Evolutionary conservation across 2,113 vertebrate species (phyloP).

Genomic region (Larimichthys crocea): DNA sequence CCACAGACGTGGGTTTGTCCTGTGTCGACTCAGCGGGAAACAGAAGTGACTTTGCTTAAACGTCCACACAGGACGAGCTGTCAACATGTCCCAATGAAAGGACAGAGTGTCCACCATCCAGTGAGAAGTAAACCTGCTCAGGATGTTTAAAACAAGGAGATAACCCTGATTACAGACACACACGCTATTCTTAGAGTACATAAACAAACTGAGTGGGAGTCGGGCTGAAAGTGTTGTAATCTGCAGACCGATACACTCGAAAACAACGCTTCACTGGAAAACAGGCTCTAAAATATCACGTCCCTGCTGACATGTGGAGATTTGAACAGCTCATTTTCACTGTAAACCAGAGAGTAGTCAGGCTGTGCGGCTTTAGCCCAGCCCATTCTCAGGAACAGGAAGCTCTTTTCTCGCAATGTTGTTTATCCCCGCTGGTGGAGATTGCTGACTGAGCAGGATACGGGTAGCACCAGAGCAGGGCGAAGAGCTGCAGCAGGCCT

Average conservation of each 20-base stretch:
- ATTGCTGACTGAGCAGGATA: constrained; percentile 70
- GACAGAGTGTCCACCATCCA: constrained; percentile 17
- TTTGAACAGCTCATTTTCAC: constrained; percentile 23
- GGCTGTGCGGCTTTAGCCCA: constrained; percentile 26
- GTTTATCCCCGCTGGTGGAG: constrained; percentile 46
- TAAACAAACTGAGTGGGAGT: constrained; percentile 5
- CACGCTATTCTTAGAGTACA: constrained; percentile 2
- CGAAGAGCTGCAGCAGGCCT: constrained; percentile 14
- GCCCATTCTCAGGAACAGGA: constrained; percentile 59
- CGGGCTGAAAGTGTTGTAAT: not conserved
- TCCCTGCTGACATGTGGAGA: constrained; percentile 1
- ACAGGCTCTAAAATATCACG: too few relatives aligned
- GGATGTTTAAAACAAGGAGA: constrained; percentile 28
- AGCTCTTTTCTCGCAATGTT: constrained; percentile 48
- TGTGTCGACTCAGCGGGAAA: not conserved
- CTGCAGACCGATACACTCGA: too few relatives aligned
- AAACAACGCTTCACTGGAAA: too few relatives aligned
- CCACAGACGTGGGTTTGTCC: not conserved
- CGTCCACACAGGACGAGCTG: constrained; percentile 10
- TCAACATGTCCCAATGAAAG: constrained; percentile 36
- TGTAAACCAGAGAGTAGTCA: constrained; percentile 10
- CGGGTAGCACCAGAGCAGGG: constrained; percentile 17
- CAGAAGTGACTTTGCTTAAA: not conserved
- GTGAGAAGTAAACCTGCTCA: constrained; percentile 31
- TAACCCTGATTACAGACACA: constrained; percentile 55